These are phyloP conservation scores for Bruchidius siliquastri DNA, from an alignment of 2,888 invertebrate genomes.

Conservation along the genomic window DNA sequence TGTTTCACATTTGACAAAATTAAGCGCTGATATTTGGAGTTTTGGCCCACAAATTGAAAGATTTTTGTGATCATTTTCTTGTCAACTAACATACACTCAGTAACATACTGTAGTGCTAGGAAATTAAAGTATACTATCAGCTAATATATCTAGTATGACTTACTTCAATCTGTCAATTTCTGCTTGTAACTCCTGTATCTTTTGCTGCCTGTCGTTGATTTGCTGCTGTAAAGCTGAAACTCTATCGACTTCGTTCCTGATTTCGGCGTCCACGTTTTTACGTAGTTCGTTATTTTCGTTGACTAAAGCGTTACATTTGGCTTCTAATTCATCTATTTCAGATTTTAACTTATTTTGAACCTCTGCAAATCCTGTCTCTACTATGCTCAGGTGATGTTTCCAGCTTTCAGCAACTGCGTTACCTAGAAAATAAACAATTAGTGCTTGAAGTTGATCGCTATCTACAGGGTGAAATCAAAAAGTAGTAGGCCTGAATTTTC, in stretches of 20 bases:
- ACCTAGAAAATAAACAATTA: constrained; percentile 45
- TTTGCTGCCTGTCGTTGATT: constrained; percentile 36
- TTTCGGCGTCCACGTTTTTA: constrained; percentile 44
- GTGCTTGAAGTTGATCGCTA: no score
- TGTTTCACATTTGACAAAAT: no score
- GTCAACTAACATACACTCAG: no score
- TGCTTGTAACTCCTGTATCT: constrained; percentile 35
- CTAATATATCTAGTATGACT: constrained; percentile 5
- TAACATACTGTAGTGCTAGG: no score
- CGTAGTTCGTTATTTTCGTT: constrained; percentile 45
- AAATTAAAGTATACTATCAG: no score
- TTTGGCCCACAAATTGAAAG: no score
- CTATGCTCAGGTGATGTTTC: constrained; percentile 63
- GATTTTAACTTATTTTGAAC: constrained; percentile 24
- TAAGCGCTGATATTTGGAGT: no score
- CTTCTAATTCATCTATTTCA: constrained; percentile 52
- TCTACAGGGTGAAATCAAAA: no score
- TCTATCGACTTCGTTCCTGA: constrained; percentile 42
- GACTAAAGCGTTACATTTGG: constrained; percentile 40
- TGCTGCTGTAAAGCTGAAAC: constrained; percentile 41
- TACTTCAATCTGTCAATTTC: constrained; percentile 27
- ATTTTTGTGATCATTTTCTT: no score
- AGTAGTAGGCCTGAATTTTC: no score
- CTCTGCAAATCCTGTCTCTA: constrained; percentile 58
- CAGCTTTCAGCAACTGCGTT: constrained; percentile 65